These are phyloP conservation scores for Acinonyx jubatus DNA, from an alignment of 2,113 vertebrate species.

Conservation along the genomic window DNA sequence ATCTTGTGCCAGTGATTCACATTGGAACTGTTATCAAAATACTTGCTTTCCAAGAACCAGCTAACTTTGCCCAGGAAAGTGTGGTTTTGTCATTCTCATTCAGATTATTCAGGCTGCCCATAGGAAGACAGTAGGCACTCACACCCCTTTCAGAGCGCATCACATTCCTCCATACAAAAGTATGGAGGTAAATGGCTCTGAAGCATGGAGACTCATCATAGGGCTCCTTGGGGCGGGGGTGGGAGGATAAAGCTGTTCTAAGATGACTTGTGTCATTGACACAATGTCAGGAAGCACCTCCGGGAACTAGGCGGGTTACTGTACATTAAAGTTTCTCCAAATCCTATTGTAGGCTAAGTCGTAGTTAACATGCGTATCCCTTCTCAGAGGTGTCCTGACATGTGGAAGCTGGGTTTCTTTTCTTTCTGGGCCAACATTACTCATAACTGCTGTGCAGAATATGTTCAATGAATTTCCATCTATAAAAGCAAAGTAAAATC, in stretches of 20 bases:
- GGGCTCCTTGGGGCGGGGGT: background rate
- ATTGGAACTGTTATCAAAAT: conserved; percentile 5
- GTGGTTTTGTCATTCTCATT: background rate
- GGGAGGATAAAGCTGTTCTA: background rate
- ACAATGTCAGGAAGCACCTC: background rate
- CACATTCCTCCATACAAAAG: background rate
- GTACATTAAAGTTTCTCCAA: background rate
- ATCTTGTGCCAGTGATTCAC: background rate
- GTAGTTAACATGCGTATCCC: background rate
- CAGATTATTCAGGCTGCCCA: background rate
- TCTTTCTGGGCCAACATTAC: conserved; percentile 42
- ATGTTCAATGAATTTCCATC: conserved; percentile 43
- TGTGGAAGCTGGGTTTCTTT: conserved; percentile 10
- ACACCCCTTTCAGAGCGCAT: rapidly evolving
- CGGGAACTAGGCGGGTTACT: background rate
- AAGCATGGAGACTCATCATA: background rate
- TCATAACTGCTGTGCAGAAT: conserved; percentile 48
- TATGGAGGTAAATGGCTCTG: background rate
- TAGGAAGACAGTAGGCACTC: background rate
- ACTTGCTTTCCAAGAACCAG: conserved; percentile 17
- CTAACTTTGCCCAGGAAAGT: background rate
- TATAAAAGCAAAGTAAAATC: conserved; percentile 50
- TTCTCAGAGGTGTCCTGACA: conserved; percentile 51
- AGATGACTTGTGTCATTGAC: conserved; percentile 16
- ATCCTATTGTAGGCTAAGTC: background rate